phyloP scores from a whole-genome alignment of 2,888 invertebrate genomes.

The Lepetodrilus schrolli region DNA sequence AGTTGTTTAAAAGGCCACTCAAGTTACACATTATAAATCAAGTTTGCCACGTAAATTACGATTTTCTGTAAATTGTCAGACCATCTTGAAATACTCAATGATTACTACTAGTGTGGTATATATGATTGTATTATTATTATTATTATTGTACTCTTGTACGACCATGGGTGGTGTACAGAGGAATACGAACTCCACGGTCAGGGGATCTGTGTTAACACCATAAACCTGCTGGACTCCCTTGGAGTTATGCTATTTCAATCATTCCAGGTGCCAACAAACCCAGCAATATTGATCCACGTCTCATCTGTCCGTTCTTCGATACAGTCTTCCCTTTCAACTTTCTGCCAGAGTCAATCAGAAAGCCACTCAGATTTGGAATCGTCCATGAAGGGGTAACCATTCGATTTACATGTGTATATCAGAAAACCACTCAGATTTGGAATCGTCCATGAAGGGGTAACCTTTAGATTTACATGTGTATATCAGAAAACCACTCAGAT shows the following conservation, averaged over 20 bases:
- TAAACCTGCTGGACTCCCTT: not conserved
- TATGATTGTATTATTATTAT: too few species aligned
- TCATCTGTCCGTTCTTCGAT: conserved; percentile 67
- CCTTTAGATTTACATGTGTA: conserved; percentile 53
- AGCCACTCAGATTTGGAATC: conserved; percentile 66
- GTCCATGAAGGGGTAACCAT: conserved; percentile 51
- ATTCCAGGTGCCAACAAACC: conserved; percentile 57
- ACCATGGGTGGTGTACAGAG: too few species aligned
- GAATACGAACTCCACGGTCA: too few species aligned
- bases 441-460: conserved; percentile 53
- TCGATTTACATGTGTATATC: too few species aligned
- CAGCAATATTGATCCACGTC: conserved; percentile 53
- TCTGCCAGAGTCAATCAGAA: conserved; percentile 58
- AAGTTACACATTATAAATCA: too few species aligned
- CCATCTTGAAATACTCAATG: too few species aligned
- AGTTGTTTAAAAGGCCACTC: too few species aligned
- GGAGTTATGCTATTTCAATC: not conserved
- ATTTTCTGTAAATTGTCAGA: too few species aligned
- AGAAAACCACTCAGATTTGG: conserved; percentile 65
- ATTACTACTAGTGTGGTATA: too few species aligned
- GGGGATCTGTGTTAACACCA: too few species aligned
- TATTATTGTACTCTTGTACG: too few species aligned
- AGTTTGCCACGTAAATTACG: too few species aligned
- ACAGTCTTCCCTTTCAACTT: conserved; percentile 56
- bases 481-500: conserved; percentile 56